Conservation (phyloP, 1,140 invertebrate genomes). For the Pseudomyrmex dendroicus region DNA sequence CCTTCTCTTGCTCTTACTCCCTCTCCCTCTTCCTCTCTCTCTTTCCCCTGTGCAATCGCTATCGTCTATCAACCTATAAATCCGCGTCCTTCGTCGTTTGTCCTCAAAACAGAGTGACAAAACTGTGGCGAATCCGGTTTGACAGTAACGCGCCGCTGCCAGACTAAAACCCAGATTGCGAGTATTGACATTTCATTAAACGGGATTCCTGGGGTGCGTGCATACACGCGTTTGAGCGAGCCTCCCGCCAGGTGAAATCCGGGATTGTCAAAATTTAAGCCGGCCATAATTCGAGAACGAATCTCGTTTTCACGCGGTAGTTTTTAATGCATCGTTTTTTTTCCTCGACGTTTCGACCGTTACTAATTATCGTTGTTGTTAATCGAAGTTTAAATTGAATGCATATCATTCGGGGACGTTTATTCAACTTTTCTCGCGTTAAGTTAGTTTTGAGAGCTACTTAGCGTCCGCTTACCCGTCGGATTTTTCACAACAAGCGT, state of each 20-base stretch:
- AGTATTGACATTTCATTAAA: slow-evolving; percentile 74
- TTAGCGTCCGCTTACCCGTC: slow-evolving; percentile 71
- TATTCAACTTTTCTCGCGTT: slow-evolving; percentile 30
- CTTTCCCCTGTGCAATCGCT: slow-evolving; percentile 14
- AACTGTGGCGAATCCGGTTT: slow-evolving; percentile 62
- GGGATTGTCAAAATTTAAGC: slow-evolving; percentile 68
- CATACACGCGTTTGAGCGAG: slow-evolving; percentile 64
- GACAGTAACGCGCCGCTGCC: slow-evolving; percentile 56
- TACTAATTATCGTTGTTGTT: slow-evolving; percentile 10
- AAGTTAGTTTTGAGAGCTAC: slow-evolving; percentile 70
- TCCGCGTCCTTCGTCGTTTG: slow-evolving; percentile 60
- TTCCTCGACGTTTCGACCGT: neutral
- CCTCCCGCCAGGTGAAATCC: slow-evolving; percentile 59
- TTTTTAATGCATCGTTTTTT: neutral
- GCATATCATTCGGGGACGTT: neutral
- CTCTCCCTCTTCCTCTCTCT: slow-evolving; percentile 4
- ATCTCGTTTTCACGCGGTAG: neutral
- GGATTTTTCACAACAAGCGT: slow-evolving; percentile 67
- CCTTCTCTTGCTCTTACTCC: slow-evolving; percentile 1
- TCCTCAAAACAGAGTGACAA: slow-evolving; percentile 66
- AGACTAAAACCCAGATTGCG: slow-evolving; percentile 69
- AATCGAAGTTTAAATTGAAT: neutral
- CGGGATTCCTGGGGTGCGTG: slow-evolving; percentile 67
- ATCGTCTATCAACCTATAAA: slow-evolving; percentile 56
- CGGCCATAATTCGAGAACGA: neutral